These are phyloP conservation scores for Drosophila neoperkinsi DNA, from an alignment of 2,888 invertebrate genomes.

Conservation along the genomic window DNA sequence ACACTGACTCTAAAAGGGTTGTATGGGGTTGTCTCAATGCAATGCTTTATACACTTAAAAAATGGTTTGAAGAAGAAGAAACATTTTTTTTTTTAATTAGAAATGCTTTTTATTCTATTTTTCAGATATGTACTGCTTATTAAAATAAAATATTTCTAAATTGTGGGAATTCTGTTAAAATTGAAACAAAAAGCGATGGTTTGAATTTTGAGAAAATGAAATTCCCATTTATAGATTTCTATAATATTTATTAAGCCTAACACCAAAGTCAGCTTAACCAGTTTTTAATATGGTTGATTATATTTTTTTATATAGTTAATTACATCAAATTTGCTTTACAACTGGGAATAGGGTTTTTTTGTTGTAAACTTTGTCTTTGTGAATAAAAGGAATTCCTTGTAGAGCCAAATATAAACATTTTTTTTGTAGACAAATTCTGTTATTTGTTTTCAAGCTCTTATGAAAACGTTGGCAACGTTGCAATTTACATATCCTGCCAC, in stretches of 20 bases:
- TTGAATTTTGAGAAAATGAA: background rate
- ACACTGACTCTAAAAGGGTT: background rate
- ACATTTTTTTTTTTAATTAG: background rate
- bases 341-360: background rate
- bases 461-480: constrained; percentile 16
- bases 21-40: background rate
- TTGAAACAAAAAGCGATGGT: background rate
- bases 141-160: background rate
- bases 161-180: background rate
- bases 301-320: background rate
- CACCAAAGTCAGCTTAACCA: background rate
- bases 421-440: background rate
- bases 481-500: constrained; percentile 15
- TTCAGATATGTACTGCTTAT: too few species aligned
- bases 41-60: too few species aligned
- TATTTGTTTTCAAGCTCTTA: background rate
- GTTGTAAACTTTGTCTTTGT: background rate
- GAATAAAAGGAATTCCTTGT: background rate
- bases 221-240: background rate
- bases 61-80: background rate
- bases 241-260: background rate
- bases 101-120: background rate
- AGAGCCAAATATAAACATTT: background rate
- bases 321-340: background rate
- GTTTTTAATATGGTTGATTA: background rate